phyloP scores from a whole-genome alignment of 2,797 vertebrate genomes.

The Momotus momota region DNA sequence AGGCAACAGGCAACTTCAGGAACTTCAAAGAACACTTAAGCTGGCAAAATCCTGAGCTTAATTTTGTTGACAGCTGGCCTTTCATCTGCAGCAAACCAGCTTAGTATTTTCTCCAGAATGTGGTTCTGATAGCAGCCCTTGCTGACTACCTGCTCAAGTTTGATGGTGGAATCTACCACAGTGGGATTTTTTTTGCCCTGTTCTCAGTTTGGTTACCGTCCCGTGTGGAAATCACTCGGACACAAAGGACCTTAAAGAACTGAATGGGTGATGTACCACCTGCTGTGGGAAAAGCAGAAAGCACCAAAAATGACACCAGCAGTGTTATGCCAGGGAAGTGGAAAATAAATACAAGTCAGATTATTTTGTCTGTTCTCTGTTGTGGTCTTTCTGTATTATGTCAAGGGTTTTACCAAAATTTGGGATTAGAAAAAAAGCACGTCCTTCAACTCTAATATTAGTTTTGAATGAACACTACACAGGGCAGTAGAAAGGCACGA shows the following conservation, averaged over 20 bases:
- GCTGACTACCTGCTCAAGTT: not conserved
- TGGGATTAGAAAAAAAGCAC: not conserved
- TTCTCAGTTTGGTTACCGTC: not conserved
- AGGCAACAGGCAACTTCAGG: slow-evolving; percentile 91
- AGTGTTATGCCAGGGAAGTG: not conserved
- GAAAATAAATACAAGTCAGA: not conserved
- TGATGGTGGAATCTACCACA: not conserved
- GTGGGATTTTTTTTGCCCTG: fast-evolving
- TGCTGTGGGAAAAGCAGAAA: not conserved
- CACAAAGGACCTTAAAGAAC: not conserved
- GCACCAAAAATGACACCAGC: not conserved
- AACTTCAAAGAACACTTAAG: slow-evolving; percentile 85
- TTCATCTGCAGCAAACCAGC: not conserved
- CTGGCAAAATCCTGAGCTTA: slow-evolving; percentile 83
- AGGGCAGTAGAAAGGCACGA: not conserved
- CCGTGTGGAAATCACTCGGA: not conserved
- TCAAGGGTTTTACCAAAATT: not conserved
- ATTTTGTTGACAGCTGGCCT: not conserved
- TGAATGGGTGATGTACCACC: not conserved
- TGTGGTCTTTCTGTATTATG: not conserved
- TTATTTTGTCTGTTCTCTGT: not conserved
- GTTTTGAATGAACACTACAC: not conserved
- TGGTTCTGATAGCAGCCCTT: not conserved
- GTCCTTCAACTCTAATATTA: not conserved
- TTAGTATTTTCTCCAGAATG: not conserved